Evolutionary conservation across 2,113 vertebrate genomes (phyloP).

Genomic region (Macrotis lagotis): DNA sequence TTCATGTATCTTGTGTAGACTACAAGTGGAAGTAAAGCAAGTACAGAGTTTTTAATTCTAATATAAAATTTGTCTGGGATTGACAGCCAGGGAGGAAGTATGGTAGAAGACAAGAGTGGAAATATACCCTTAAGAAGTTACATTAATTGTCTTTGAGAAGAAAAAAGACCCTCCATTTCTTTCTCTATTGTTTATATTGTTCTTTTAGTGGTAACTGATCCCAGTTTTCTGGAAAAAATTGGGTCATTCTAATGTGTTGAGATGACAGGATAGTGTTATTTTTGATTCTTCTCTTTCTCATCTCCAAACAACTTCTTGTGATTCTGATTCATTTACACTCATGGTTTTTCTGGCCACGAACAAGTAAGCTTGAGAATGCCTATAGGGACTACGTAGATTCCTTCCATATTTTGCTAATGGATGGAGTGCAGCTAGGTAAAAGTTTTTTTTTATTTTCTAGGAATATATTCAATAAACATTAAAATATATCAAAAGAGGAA

Average conservation of each 20-base stretch:
- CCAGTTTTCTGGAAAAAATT: background rate
- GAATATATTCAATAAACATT: background rate
- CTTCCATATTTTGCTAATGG: constrained; percentile 26
- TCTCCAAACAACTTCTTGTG: constrained; percentile 24
- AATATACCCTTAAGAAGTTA: background rate
- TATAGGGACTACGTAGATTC: constrained; percentile 24
- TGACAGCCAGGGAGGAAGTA: background rate
- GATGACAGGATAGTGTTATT: background rate
- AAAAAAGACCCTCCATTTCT: background rate
- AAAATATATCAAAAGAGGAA: constrained; percentile 33
- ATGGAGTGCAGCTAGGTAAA: constrained; percentile 14
- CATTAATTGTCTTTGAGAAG: background rate
- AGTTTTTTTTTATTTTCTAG: constrained; percentile 44
- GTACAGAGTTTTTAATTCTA: background rate
- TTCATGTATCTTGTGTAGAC: background rate
- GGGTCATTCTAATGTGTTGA: constrained; percentile 18
- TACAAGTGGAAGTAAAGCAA: background rate
- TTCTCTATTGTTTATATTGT: background rate
- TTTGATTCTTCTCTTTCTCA: constrained; percentile 23
- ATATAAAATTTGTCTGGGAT: background rate
- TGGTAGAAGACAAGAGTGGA: background rate
- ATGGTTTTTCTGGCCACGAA: constrained; percentile 7
- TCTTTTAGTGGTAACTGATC: background rate
- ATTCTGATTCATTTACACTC: constrained; percentile 30
- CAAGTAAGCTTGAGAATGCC: constrained; percentile 23